Percentiles rank a stretch among this genome's conserved stretches.
Evolutionary conservation across 2,888 invertebrate genomes (phyloP).

Genomic region (Lissonota sp.): DNA sequence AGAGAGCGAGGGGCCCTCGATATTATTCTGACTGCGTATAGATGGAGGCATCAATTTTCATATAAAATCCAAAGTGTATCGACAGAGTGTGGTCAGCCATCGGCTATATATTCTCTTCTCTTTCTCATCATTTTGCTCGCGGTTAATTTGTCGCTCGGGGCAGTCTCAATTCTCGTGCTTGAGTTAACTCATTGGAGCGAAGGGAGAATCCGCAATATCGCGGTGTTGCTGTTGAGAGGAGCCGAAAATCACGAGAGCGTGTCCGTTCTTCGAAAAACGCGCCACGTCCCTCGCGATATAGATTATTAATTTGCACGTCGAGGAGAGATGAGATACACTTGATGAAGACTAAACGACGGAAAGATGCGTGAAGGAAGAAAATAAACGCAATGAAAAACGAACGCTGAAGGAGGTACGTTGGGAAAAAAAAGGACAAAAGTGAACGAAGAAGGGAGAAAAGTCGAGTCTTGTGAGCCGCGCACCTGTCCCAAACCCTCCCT

Average conservation of each 20-base stretch:
- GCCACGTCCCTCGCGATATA: conserved; percentile 64
- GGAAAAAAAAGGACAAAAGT: conserved; percentile 24
- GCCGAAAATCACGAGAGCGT: conserved; percentile 54
- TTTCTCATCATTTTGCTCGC: conserved; percentile 18
- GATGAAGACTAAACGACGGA: conserved; percentile 56
- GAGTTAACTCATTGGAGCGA: conserved; percentile 43
- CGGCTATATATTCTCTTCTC: conserved; percentile 24
- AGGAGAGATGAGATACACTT: conserved; percentile 63
- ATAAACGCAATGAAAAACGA: conserved; percentile 35
- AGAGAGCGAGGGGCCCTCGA: conserved; percentile 32
- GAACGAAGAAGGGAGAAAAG: conserved; percentile 49
- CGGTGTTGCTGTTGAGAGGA: conserved; percentile 52
- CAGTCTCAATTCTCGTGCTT: conserved; percentile 53
- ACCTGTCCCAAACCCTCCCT: conserved; percentile 81
- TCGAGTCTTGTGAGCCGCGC: conserved; percentile 69
- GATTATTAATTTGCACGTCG: conserved; percentile 82
- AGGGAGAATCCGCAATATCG: conserved; percentile 58
- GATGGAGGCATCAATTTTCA: conserved; percentile 60
- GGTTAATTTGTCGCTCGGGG: conserved; percentile 75
- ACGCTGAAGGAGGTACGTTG: conserved; percentile 13
- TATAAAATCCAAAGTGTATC: conserved; percentile 53
- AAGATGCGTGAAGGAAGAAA: conserved; percentile 36
- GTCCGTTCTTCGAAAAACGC: not conserved
- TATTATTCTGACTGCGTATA: conserved; percentile 57
- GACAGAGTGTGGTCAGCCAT: conserved; percentile 37